Evolutionary conservation across 2,797 vertebrate genomes (phyloP).

Genomic region (Sandelia bainsii): DNA sequence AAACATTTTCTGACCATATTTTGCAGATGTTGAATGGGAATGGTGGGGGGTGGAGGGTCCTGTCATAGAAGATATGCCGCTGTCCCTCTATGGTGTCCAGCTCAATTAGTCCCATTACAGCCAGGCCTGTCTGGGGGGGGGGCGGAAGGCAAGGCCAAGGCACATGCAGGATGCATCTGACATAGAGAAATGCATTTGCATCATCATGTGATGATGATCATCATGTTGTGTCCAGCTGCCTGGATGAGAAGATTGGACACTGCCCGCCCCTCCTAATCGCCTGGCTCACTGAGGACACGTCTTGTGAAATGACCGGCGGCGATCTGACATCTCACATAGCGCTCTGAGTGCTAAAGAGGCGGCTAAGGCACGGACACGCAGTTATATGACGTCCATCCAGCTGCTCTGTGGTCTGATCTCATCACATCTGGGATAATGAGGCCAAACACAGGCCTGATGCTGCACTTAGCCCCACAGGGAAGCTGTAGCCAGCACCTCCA

Average conservation of each 20-base stretch:
- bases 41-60: constrained; percentile 13
- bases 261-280: constrained; percentile 9
- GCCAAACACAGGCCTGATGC: constrained; percentile 69
- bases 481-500: constrained; percentile 3
- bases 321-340: constrained; percentile 43
- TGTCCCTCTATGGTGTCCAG: constrained; percentile 45
- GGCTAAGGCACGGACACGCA: constrained; percentile 11
- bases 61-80: constrained; percentile 56
- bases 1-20: constrained; percentile 61
- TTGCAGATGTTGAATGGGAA: constrained; percentile 40
- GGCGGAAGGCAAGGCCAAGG: constrained; percentile 38
- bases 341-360: constrained; percentile 24
- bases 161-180: constrained; percentile 34
- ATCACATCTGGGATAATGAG: constrained; percentile 55
- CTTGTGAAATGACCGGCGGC: constrained; percentile 36
- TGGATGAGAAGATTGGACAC: constrained; percentile 20
- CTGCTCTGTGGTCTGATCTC: constrained; percentile 50
- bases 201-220: constrained; percentile 18
- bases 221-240: constrained; percentile 51
- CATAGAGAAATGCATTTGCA: constrained; percentile 27
- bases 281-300: constrained; percentile 31
- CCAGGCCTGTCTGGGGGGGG: constrained; percentile 48
- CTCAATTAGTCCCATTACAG: constrained; percentile 75
- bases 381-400: constrained; percentile 42
- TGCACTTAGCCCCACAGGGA: constrained; percentile 43